Conservation (phyloP, 2,797 vertebrate species). For the Chromobotia macracanthus region DNA sequence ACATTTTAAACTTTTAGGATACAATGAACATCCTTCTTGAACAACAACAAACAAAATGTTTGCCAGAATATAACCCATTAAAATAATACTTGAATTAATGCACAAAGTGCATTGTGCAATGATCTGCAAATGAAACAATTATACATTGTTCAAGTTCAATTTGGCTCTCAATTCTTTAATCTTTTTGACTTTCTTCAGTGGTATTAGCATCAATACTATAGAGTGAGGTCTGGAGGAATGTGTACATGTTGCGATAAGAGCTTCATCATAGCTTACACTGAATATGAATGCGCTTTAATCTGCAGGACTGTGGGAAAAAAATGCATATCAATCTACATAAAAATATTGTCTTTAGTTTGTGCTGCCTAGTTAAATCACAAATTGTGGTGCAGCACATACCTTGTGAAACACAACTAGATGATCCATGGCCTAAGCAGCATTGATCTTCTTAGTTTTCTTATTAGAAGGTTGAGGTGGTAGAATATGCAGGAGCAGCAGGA, state of each 20-base stretch:
- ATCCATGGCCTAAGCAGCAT: background rate
- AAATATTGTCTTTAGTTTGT: background rate
- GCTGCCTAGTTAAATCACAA: background rate
- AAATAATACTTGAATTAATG: slow-evolving; percentile 37
- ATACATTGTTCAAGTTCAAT: slow-evolving; percentile 32
- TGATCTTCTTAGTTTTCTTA: background rate
- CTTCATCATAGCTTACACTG: slow-evolving; percentile 28
- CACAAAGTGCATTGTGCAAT: background rate
- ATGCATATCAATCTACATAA: background rate
- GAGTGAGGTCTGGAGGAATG: slow-evolving; percentile 37
- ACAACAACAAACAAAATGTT: slow-evolving; percentile 17
- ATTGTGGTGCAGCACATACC: background rate
- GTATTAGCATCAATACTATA: slow-evolving; percentile 32
- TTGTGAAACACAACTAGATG: background rate
- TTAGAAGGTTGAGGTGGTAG: background rate
- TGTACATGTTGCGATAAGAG: slow-evolving; percentile 31
- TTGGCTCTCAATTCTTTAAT: slow-evolving; percentile 38
- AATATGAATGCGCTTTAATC: slow-evolving; percentile 41
- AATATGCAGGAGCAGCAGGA: background rate
- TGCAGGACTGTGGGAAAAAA: background rate
- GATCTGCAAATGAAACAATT: slow-evolving; percentile 35
- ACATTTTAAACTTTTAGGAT: slow-evolving; percentile 32
- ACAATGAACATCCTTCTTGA: slow-evolving; percentile 16
- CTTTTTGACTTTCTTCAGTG: slow-evolving; percentile 31
- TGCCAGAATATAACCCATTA: slow-evolving; percentile 41